Base-by-base conservation (phyloP, 1,140 invertebrate species). In the Varroa destructor region DNA sequence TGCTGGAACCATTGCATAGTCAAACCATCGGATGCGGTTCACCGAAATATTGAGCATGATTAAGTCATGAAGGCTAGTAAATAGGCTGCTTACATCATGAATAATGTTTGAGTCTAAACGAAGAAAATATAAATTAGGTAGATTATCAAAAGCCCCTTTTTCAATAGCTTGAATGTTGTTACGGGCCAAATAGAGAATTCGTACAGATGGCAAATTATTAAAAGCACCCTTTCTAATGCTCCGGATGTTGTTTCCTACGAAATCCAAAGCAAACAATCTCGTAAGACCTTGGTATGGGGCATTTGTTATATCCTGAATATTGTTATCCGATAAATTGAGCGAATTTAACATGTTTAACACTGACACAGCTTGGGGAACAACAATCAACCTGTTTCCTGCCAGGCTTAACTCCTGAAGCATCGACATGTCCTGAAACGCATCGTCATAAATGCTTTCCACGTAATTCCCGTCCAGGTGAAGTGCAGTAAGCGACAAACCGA, bases 21-120 rank as follows among this genome's bases (percentile, higher is more conserved):
- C 91, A 81, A 95, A 94, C 85, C 87, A 87, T 76, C 89, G 85
- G 75, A 95, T 82, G 76, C 87, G 86, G 82, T 95, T 95, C 80
- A 91, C 89, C 42, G 89, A 92, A 72, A 93, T 87, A 81, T 94
- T 95, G 43, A 95, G 80, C 89, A 89, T 92, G 74, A 90, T 81
- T 58, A 95, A 81, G 75, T 86, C 87, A 0, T 87, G 85, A 76
- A 92, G 86, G 76, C 90, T 87, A 72, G 85, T 85, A 78, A 94
- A 92, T 25, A 91, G 81, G 3, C 87, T 88, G 77, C 87, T 88
- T 67, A 94, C 89, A 76, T 92, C 89, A 12, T 85, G 86, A 40
- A 94, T 80, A 72, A 86, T 83, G 80, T 95, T 95, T 37, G 87
- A 86, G 79, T 94, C 91, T 43, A 95, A 77, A 71, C 90, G 82